Percentiles rank a stretch among this genome's conserved stretches.
These are phyloP conservation scores for Phengaris arion DNA, from an alignment of 2,888 invertebrate species.

Conservation along the genomic window DNA sequence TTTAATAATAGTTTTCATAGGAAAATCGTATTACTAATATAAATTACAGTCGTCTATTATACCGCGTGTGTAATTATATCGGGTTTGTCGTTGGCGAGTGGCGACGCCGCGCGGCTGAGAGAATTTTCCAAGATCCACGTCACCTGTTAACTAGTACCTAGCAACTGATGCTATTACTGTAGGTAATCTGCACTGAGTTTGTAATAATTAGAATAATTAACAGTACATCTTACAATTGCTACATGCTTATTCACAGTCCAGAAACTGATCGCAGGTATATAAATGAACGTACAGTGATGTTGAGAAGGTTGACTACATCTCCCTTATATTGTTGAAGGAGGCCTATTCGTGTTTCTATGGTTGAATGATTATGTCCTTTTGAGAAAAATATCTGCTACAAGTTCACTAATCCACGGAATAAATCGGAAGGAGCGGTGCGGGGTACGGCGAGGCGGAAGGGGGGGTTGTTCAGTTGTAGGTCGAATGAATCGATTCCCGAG, in stretches of 20 bases:
- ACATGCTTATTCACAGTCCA: background rate
- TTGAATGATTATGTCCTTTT: too few species aligned
- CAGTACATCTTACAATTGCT: background rate
- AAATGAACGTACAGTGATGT: too few species aligned
- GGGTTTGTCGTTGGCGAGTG: too few species aligned
- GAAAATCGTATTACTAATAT: too few species aligned
- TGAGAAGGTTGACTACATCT: too few species aligned
- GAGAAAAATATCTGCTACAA: background rate
- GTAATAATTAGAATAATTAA: constrained; percentile 1
- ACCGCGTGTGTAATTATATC: too few species aligned
- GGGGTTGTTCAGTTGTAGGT: constrained; percentile 1
- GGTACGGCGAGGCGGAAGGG: background rate
- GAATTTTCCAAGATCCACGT: background rate
- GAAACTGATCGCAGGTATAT: too few species aligned
- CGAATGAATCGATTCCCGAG: constrained; percentile 13
- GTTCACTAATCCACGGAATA: background rate
- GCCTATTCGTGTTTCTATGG: too few species aligned
- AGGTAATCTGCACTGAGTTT: background rate
- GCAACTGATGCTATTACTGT: background rate
- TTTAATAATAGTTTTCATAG: too few species aligned
- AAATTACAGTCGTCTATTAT: too few species aligned
- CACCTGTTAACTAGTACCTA: background rate
- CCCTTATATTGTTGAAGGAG: too few species aligned
- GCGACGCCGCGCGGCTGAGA: too few species aligned
- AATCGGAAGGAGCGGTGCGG: background rate